Conservation (phyloP, 2,797 vertebrate genomes). For the Neosalanx taihuensis region DNA sequence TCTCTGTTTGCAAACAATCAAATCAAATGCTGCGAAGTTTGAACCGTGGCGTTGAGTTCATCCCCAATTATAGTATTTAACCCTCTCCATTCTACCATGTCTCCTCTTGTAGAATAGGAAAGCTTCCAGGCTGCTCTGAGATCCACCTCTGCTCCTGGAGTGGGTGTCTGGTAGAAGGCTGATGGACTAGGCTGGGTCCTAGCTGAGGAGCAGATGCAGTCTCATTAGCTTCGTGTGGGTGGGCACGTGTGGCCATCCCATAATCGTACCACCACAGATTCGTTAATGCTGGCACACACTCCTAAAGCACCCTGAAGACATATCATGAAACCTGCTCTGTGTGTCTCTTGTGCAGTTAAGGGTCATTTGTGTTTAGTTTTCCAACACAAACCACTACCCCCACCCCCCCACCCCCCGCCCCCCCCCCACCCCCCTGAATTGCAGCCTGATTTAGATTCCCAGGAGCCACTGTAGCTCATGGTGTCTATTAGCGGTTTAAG, state of each 20-base stretch:
- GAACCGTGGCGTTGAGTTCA: too few relatives aligned
- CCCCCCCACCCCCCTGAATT: too few relatives aligned
- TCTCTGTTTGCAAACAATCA: too few relatives aligned
- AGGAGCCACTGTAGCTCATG: conserved; percentile 28
- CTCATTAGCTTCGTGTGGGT: conserved; percentile 2
- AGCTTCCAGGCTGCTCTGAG: conserved; percentile 7
- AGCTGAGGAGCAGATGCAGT: conserved; percentile 32
- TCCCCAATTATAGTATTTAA: too few relatives aligned
- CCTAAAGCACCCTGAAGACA: too few relatives aligned
- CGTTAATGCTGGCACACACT: too few relatives aligned
- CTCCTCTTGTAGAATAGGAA: too few relatives aligned
- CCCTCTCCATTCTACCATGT: too few relatives aligned
- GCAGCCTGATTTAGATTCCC: conserved; percentile 24
- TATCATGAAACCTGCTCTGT: not conserved
- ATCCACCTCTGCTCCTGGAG: conserved; percentile 10
- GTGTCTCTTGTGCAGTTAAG: conserved; percentile 28
- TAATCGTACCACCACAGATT: not conserved
- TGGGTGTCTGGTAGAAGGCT: not conserved
- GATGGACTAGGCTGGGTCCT: conserved; percentile 18
- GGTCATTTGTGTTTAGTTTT: conserved; percentile 35
- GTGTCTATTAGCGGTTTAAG: conserved; percentile 38
- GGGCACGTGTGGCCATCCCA: conserved; percentile 26
- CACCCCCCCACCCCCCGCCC: too few relatives aligned
- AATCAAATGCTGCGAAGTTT: too few relatives aligned
- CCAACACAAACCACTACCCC: conserved; percentile 13